Conservation (phyloP, 2,888 invertebrate genomes). For the Trichogramma dendrolimi region DNA sequence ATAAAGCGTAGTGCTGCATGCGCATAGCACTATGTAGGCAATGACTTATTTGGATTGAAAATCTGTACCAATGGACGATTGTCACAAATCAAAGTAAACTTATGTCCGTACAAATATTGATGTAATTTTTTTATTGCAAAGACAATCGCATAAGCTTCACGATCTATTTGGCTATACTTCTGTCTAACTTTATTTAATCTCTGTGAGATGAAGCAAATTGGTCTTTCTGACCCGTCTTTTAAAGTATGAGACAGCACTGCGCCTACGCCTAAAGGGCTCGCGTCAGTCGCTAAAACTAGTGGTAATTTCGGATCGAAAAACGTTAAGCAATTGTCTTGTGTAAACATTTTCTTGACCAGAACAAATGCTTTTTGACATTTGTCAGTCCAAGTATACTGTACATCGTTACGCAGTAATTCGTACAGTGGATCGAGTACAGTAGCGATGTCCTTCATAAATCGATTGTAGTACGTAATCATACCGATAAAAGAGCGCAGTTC, state of each 20-base stretch:
- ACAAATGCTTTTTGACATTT: too few species aligned
- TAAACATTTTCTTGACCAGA: too few species aligned
- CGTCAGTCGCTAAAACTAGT: slow-evolving; percentile 26
- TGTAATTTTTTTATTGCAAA: slow-evolving; percentile 14
- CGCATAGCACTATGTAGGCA: slow-evolving; percentile 29
- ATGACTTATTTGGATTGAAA: slow-evolving; percentile 23
- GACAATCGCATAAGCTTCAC: slow-evolving; percentile 11
- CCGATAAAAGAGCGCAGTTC: too few species aligned
- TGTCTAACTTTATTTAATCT: background rate
- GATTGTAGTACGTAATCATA: too few species aligned
- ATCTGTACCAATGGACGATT: slow-evolving; percentile 19
- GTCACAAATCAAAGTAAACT: slow-evolving; percentile 14
- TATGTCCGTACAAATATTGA: slow-evolving; percentile 15
- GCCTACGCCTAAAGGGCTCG: slow-evolving; percentile 14
- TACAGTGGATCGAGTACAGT: too few species aligned
- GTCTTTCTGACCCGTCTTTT: slow-evolving; percentile 2
- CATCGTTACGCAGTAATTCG: too few species aligned
- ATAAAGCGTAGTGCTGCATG: slow-evolving; percentile 34
- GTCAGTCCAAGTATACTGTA: too few species aligned
- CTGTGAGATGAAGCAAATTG: slow-evolving; percentile 9
- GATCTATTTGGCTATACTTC: slow-evolving; percentile 17
- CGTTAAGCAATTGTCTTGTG: too few species aligned
- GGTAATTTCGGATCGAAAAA: slow-evolving; percentile 30
- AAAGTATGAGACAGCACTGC: slow-evolving; percentile 13
- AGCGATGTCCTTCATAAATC: too few species aligned